Percentiles rank a stretch among this genome's conserved stretches.
phyloP scores from a whole-genome alignment of 2,113 vertebrate species.

The Podocnemis expansa region DNA sequence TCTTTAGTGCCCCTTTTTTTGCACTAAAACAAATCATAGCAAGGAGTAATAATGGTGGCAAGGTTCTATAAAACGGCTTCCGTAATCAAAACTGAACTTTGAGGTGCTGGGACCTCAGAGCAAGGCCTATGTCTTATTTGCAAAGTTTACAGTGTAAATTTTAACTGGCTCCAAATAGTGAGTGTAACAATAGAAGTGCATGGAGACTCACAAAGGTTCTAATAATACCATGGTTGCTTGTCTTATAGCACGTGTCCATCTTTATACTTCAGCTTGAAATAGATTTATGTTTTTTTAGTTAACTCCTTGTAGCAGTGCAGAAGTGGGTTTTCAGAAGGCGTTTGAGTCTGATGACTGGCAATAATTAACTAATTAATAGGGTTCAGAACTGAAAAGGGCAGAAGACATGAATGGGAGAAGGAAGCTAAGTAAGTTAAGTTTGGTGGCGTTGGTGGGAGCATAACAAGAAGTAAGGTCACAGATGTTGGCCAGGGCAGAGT shows the following conservation, averaged over 20 bases:
- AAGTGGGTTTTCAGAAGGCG: background rate
- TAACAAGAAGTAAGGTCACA: background rate
- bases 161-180: background rate
- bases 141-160: background rate
- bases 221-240: background rate
- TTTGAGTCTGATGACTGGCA: background rate
- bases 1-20: background rate
- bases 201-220: background rate
- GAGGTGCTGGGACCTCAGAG: background rate
- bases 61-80: background rate
- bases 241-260: fast-evolving
- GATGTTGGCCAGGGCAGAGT: background rate
- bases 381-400: background rate
- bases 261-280: background rate
- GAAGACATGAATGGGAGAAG: background rate
- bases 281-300: background rate
- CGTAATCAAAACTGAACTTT: background rate
- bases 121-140: background rate
- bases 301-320: background rate
- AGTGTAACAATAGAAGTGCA: background rate
- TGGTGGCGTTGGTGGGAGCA: background rate
- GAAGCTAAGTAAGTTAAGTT: background rate
- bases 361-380: background rate
- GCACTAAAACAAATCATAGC: background rate
- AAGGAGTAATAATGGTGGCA: background rate